phyloP scores from a whole-genome alignment of 2,113 vertebrate species.

The Pelecanus crispus region DNA sequence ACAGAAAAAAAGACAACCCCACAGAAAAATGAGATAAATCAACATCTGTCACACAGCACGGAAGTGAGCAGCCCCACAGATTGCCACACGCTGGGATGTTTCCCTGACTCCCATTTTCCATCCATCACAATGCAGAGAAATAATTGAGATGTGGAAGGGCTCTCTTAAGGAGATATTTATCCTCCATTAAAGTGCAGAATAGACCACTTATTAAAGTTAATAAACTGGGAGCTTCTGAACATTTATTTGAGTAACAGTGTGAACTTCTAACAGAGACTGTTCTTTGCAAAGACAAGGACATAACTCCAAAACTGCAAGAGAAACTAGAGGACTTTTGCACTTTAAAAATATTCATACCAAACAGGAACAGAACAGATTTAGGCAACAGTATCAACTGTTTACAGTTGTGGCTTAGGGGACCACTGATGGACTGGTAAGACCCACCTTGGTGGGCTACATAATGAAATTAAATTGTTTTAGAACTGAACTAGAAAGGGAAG shows the following conservation, averaged over 20 bases:
- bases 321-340: constrained; percentile 1
- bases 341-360: not conserved
- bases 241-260: not conserved
- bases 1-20: not conserved
- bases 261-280: not conserved
- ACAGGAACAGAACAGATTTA: not conserved
- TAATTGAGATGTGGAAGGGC: not conserved
- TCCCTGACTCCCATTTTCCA: not conserved
- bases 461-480: not conserved
- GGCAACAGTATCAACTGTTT: not conserved
- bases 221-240: not conserved
- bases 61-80: not conserved
- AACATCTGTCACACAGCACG: not conserved
- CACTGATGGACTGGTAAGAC: not conserved
- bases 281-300: not conserved
- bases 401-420: not conserved
- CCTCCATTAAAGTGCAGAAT: not conserved
- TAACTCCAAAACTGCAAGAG: not conserved
- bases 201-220: not conserved
- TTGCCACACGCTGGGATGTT: not conserved
- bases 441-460: not conserved
- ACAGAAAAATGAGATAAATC: not conserved
- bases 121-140: not conserved
- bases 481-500: not conserved
- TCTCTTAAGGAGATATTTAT: not conserved